Conservation (phyloP, 2,888 invertebrate genomes). For the Pandemis heparana region DNA sequence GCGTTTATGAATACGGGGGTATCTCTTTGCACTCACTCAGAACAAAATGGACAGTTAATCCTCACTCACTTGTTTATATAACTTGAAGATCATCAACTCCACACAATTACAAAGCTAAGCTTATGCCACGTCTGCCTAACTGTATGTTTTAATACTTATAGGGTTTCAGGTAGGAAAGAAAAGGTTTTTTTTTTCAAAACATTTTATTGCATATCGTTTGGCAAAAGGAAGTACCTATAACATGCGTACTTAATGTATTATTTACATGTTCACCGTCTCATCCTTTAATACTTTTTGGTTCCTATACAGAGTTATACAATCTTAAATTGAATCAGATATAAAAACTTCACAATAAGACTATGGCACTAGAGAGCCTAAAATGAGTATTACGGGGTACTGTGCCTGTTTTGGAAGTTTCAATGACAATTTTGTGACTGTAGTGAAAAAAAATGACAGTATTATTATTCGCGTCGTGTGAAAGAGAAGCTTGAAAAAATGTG, state of each 20-base stretch:
- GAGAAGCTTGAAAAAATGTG: not conserved
- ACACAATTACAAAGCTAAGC: not conserved
- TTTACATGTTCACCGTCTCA: conserved; percentile 57
- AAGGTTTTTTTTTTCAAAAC: conserved; percentile 58
- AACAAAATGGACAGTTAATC: too few relatives aligned
- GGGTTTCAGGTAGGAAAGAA: not conserved
- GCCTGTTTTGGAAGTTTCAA: not conserved
- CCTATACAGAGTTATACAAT: conserved; percentile 56
- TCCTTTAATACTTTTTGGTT: conserved; percentile 83
- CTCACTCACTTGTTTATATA: too few relatives aligned
- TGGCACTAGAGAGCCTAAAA: conserved; percentile 24
- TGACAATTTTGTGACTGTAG: not conserved
- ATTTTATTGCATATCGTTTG: conserved; percentile 81
- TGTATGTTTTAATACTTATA: not conserved
- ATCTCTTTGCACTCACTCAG: too few relatives aligned
- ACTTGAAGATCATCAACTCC: too few relatives aligned
- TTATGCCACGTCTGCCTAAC: too few relatives aligned
- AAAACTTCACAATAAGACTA: conserved; percentile 24
- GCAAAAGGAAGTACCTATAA: conserved; percentile 76
- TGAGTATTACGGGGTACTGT: conserved; percentile 1
- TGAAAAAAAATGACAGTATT: not conserved
- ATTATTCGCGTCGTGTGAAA: too few relatives aligned
- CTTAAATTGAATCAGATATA: conserved; percentile 43
- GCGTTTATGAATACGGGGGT: too few relatives aligned
- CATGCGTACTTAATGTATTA: conserved; percentile 65